phyloP scores from a whole-genome alignment of 2,888 invertebrate genomes.

The Drosophila ezoana region DNA sequence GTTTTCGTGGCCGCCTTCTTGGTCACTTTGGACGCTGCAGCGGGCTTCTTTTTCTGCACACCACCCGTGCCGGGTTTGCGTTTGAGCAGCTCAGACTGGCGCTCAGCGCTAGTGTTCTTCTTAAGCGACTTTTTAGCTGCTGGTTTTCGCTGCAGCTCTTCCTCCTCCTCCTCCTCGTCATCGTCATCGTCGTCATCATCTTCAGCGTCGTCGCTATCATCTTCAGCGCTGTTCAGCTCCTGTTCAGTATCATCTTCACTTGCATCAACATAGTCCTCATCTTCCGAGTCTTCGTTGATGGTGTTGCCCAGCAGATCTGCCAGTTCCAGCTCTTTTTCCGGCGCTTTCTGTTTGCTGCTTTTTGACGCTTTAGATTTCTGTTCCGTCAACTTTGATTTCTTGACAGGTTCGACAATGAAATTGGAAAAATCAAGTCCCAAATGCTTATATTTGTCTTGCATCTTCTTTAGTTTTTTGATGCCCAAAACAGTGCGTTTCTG shows the following conservation, averaged over 20 bases:
- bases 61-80: slow-evolving; percentile 79
- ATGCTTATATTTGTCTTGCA: slow-evolving; percentile 78
- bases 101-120: slow-evolving; percentile 61
- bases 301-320: slow-evolving; percentile 80
- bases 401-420: slow-evolving; percentile 64
- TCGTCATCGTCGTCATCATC: slow-evolving; percentile 33
- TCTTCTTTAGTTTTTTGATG: slow-evolving; percentile 70
- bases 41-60: slow-evolving; percentile 76
- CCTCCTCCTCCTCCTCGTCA: slow-evolving; percentile 38
- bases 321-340: slow-evolving; percentile 58
- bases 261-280: slow-evolving; percentile 76
- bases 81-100: slow-evolving; percentile 66
- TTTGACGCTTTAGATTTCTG: slow-evolving; percentile 7
- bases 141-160: slow-evolving; percentile 18
- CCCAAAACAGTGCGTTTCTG: slow-evolving; percentile 74
- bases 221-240: slow-evolving; percentile 26
- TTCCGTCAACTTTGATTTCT: slow-evolving; percentile 41
- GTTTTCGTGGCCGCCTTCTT: slow-evolving; percentile 47
- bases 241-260: slow-evolving; percentile 40
- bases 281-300: slow-evolving; percentile 81
- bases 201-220: slow-evolving; percentile 38
- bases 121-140: slow-evolving; percentile 35
- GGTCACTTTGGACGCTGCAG: slow-evolving; percentile 18
- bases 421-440: slow-evolving; percentile 80
- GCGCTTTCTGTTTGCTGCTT: slow-evolving; percentile 45